Conservation (phyloP, 2,797 vertebrate genomes). For the Anguilla pacifica region DNA sequence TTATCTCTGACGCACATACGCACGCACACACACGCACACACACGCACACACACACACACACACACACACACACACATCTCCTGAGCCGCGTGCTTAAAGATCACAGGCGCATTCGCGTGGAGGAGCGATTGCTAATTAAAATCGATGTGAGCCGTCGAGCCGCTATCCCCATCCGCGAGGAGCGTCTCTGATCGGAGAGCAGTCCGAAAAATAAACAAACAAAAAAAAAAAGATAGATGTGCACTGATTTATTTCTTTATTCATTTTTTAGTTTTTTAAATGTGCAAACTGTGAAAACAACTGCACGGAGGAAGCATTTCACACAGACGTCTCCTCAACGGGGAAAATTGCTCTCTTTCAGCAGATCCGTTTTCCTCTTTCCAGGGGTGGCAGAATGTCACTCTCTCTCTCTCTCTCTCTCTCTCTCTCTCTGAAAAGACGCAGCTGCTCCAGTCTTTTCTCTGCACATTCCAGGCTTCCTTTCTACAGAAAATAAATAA, state of each 20-base stretch:
- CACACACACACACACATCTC: neutral
- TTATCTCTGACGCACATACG: neutral
- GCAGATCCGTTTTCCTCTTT: conserved; percentile 54
- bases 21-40: neutral
- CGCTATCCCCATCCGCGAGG: neutral
- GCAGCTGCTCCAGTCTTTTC: conserved; percentile 59
- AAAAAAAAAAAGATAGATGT: neutral
- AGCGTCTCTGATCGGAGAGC: neutral
- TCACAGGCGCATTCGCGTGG: neutral
- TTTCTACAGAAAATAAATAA: conserved; percentile 41
- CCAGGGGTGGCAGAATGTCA: conserved; percentile 48
- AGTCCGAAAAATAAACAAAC: neutral
- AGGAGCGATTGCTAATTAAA: neutral
- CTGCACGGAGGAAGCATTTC: neutral
- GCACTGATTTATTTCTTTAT: neutral
- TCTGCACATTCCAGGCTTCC: conserved; percentile 41
- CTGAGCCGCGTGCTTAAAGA: neutral
- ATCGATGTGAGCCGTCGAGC: neutral
- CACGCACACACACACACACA: neutral
- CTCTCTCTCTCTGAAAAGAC: conserved; percentile 48
- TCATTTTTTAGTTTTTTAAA: neutral
- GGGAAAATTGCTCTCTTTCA: conserved; percentile 58
- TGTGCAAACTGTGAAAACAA: neutral
- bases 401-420: conserved; percentile 45
- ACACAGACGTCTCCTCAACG: neutral